Base-by-base conservation (phyloP, 1,140 invertebrate species). In the Musca domestica region DNA sequence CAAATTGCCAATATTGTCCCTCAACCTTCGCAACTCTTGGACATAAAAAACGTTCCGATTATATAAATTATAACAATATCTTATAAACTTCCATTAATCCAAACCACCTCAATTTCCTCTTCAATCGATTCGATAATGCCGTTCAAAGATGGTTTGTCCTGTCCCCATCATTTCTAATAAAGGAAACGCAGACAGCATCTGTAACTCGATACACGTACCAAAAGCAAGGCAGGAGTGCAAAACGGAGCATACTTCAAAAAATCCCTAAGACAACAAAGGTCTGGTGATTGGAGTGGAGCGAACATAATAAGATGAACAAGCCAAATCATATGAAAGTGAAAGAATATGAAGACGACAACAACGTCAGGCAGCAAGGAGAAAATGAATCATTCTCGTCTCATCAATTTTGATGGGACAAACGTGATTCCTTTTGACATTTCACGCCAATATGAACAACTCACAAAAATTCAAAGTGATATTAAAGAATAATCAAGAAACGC, bases 391-490 rank as follows among this genome's bases (percentile, higher is more conserved):
- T 64, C 46, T 64, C 61, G 61, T 64, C 67, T 64, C 58, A 64
- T 68, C 25, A 49, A 61, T 64, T 69, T 61, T 65, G 68, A 69
- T 69, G 34, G 49, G 22, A 23, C 34, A 48, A 65, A 64, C 64
- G 30, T 69, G 63, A 66, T 69, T 61, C 34, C 19, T 34, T 41
- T 64, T 25, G 68, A 69, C 68, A 69, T 65, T 69, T 69, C 68
- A 69, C 68, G 51, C 68, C 63, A 47, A 58, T 27, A 66, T 66
- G 64, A 49, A 54, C 68, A 65, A 14, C n/a, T 6, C 25, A 23
- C 34, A 52, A 67, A 64, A 56, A 56, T 56, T 56, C 52, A 56
- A 56, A 56, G 52, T 56, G 52, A 56, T 56, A 56, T 56, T 56
- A 56, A 56, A 56, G 52, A 27, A 56, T 56, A 27, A 56, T 27